Conservation (phyloP, 2,113 vertebrate genomes). For the Pachyramphus minor region DNA sequence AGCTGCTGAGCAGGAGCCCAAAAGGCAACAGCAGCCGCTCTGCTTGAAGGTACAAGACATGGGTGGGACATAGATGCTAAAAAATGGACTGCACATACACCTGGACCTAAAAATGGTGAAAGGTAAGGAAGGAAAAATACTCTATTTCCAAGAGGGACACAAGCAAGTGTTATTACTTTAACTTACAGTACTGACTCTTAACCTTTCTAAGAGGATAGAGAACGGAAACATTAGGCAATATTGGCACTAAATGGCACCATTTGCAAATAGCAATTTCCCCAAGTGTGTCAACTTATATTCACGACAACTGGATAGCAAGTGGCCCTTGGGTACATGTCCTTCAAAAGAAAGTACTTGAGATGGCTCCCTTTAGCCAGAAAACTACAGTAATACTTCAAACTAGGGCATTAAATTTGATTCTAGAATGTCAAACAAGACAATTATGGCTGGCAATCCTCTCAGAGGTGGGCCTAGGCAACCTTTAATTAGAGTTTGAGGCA, state of each 20-base stretch:
- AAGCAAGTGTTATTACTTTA: neutral
- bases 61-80: neutral
- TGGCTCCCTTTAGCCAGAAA: neutral
- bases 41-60: neutral
- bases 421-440: neutral
- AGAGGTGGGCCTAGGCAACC: neutral
- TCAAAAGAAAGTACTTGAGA: neutral
- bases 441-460: neutral
- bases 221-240: neutral
- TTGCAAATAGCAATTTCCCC: neutral
- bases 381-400: neutral
- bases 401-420: neutral
- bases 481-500: neutral
- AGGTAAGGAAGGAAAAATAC: neutral
- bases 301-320: neutral
- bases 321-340: neutral
- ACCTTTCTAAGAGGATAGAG: neutral
- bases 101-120: neutral
- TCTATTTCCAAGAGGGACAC: neutral
- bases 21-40: neutral
- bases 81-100: neutral
- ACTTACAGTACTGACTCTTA: neutral
- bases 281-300: neutral
- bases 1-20: neutral
- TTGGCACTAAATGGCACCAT: neutral